phyloP scores from a whole-genome alignment of 2,797 vertebrate species.

The Lagodon rhomboides region DNA sequence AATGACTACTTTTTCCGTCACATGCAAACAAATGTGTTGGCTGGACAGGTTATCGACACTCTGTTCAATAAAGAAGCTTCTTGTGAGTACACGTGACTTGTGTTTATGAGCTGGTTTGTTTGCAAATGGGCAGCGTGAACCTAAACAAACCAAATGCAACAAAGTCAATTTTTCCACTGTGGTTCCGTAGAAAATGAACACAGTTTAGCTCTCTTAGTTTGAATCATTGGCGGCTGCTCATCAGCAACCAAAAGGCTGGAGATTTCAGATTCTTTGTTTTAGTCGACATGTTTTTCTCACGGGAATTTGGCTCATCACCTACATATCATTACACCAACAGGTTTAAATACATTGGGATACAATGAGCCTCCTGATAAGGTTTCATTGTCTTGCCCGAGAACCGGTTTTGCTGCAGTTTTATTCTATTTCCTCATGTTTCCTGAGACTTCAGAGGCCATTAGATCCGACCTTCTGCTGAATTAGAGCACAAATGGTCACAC shows the following conservation, averaged over 20 bases:
- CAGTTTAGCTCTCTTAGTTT: neutral
- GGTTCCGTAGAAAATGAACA: neutral
- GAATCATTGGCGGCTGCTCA: neutral
- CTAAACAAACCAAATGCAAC: constrained; percentile 27
- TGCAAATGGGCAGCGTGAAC: constrained; percentile 11
- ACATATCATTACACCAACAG: neutral
- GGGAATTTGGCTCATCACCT: neutral
- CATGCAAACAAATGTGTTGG: neutral
- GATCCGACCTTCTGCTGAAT: constrained; percentile 7
- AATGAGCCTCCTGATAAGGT: constrained; percentile 4
- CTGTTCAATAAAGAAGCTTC: neutral
- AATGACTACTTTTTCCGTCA: neutral
- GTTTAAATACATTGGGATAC: neutral
- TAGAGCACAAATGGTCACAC: neutral
- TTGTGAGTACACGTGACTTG: constrained; percentile 2
- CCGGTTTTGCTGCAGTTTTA: constrained; percentile 25
- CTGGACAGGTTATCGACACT: neutral
- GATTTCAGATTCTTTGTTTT: neutral
- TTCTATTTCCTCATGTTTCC: neutral
- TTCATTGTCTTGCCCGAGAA: neutral
- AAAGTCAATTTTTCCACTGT: constrained; percentile 18
- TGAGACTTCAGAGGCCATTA: neutral
- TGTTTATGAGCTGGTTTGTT: constrained; percentile 37
- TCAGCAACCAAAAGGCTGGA: neutral
- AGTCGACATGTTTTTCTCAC: constrained; percentile 14